phyloP scores from a whole-genome alignment of 2,888 invertebrate species.

The Himalopsyche japonica region DNA sequence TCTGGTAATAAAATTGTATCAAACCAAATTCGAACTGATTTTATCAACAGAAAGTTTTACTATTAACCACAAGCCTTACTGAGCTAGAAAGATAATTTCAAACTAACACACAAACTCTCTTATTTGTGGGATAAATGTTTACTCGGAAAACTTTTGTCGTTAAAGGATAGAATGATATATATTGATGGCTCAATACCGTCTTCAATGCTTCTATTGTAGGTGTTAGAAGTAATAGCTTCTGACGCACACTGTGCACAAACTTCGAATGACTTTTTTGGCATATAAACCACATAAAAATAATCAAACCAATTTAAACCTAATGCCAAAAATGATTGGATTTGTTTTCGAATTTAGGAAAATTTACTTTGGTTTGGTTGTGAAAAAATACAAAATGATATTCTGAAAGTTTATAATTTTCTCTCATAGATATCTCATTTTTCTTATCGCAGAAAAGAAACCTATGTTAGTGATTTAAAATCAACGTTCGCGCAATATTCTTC shows the following conservation, averaged over 20 bases:
- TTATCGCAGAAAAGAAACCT: too few relatives aligned
- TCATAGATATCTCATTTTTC: too few relatives aligned
- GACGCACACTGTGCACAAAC: background rate
- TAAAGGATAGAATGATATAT: background rate
- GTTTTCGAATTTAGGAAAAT: background rate
- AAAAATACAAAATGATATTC: too few relatives aligned
- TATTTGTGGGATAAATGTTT: slow-evolving; percentile 10
- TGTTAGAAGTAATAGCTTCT: background rate
- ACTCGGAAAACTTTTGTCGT: slow-evolving; percentile 4
- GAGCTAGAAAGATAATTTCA: slow-evolving; percentile 12
- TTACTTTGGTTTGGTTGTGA: background rate
- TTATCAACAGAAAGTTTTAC: slow-evolving; percentile 5
- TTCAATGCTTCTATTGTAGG: background rate
- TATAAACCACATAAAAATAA: background rate
- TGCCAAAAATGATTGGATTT: background rate
- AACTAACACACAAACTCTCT: background rate
- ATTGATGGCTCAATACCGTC: background rate
- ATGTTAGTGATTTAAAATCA: too few relatives aligned
- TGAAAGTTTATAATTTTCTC: too few relatives aligned
- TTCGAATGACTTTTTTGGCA: background rate
- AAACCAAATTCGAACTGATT: background rate
- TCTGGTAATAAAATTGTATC: background rate
- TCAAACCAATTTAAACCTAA: background rate
- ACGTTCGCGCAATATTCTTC: too few relatives aligned
- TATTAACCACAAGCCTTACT: background rate